These are phyloP conservation scores for Acromyrmex heyeri DNA, from an alignment of 1,140 invertebrate genomes.

Conservation along the genomic window DNA sequence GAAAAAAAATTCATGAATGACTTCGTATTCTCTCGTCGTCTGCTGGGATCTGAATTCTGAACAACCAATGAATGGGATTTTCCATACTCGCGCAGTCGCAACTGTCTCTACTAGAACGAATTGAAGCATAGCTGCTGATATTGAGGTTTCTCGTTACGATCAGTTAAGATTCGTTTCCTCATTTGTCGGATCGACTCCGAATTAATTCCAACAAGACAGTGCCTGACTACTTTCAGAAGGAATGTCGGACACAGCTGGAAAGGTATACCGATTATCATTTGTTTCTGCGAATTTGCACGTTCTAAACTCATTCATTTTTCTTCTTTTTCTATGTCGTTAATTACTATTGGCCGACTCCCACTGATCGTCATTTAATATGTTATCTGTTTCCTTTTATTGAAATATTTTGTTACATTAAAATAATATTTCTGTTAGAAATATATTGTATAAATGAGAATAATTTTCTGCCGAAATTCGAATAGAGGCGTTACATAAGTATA, in stretches of 20 bases:
- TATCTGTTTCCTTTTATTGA: not conserved
- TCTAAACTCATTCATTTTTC: not conserved
- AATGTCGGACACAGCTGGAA: constrained; percentile 76
- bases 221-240: not conserved
- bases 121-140: not conserved
- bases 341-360: not conserved
- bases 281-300: not conserved
- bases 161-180: not conserved
- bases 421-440: not conserved
- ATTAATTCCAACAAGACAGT: not conserved
- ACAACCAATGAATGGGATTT: constrained; percentile 4
- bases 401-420: not conserved
- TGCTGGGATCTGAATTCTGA: not conserved
- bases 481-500: not conserved
- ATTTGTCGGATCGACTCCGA: not conserved
- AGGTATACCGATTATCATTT: constrained; percentile 65
- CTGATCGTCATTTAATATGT: not conserved
- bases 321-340: not conserved
- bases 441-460: not conserved
- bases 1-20: not conserved
- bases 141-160: not conserved
- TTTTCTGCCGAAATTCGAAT: not conserved
- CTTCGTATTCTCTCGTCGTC: not conserved
- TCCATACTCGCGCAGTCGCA: constrained; percentile 16
- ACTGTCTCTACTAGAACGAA: not conserved